Evolutionary conservation across 2,797 vertebrate species (phyloP).

Genomic region (Acipenser oxyrinchus): DNA sequence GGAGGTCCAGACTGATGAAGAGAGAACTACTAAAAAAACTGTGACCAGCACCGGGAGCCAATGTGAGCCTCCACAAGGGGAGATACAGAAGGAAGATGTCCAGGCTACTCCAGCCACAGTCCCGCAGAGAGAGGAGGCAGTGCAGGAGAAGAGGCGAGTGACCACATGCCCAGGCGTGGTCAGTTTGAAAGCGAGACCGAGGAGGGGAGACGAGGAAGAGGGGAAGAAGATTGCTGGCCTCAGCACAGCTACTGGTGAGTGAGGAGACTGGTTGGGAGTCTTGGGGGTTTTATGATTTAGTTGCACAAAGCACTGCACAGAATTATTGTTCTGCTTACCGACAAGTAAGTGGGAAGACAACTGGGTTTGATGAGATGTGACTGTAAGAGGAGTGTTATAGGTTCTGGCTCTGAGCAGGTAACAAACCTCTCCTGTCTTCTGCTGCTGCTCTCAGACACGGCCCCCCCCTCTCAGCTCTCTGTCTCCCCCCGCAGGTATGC

Average conservation of each 20-base stretch:
- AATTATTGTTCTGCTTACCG: no score
- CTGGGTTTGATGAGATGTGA: no score
- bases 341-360: no score
- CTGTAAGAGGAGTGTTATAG: no score
- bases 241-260: conserved; percentile 46
- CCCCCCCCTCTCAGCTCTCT: conserved; percentile 11
- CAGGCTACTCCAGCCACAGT: conserved; percentile 28
- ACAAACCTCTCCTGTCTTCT: no score
- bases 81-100: conserved; percentile 28
- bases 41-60: conserved; percentile 51
- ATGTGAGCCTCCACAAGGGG: conserved; percentile 43
- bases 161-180: conserved; percentile 41
- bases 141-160: conserved; percentile 44
- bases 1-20: conserved; percentile 39
- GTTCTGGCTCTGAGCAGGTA: no score
- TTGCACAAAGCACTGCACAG: no score
- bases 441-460: no score
- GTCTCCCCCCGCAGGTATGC: conserved; percentile 52
- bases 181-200: not conserved
- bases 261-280: no score
- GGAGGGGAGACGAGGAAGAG: conserved; percentile 6
- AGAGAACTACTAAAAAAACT: conserved; percentile 15
- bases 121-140: conserved; percentile 14
- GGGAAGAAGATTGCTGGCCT: conserved; percentile 19
- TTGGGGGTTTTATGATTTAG: no score